These are phyloP conservation scores for Hemiscyllium ocellatum DNA, from an alignment of 2,113 vertebrate species.

Conservation along the genomic window DNA sequence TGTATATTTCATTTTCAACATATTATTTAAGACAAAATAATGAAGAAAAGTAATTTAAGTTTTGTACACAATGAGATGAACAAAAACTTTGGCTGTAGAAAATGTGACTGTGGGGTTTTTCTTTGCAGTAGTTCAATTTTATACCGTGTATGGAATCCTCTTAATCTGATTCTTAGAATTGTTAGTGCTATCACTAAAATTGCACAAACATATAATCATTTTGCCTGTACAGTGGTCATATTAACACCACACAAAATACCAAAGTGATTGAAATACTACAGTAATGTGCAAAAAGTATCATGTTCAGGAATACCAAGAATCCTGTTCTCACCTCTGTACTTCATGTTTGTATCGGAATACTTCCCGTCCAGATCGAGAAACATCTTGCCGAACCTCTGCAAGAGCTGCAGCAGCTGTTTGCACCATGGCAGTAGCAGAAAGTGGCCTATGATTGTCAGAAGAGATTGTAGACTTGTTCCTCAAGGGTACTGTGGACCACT, in stretches of 20 bases:
- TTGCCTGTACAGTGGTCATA: background rate
- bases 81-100: background rate
- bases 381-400: constrained; percentile 74
- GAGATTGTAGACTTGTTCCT: background rate
- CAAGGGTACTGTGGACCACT: constrained; percentile 44
- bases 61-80: background rate
- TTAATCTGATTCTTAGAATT: background rate
- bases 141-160: background rate
- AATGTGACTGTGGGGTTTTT: background rate
- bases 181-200: background rate
- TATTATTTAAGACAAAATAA: background rate
- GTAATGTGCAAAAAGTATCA: background rate
- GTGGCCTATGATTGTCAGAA: constrained; percentile 60
- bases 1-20: background rate
- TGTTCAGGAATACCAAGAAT: background rate
- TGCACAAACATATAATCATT: background rate
- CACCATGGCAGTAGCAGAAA: constrained; percentile 75
- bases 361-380: constrained; percentile 65
- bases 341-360: constrained; percentile 58
- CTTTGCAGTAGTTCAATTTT: background rate
- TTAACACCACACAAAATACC: background rate
- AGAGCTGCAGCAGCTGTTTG: constrained; percentile 76
- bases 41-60: background rate
- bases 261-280: background rate
- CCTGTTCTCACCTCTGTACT: constrained; percentile 64